Evolutionary conservation across 2,113 vertebrate genomes (phyloP).

Genomic region (Hypomesus transpacificus): DNA sequence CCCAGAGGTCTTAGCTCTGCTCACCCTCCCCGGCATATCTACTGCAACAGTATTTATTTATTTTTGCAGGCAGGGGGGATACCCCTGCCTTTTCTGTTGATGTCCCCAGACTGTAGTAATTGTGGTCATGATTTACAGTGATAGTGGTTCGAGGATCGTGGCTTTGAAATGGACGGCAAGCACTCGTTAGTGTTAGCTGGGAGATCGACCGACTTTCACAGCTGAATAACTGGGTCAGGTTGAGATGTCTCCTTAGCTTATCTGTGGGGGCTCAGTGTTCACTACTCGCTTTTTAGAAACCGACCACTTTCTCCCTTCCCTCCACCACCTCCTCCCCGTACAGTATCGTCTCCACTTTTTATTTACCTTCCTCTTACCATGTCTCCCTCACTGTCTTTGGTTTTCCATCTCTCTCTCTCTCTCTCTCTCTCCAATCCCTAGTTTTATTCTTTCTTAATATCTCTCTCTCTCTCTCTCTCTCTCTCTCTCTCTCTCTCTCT

Average conservation of each 20-base stretch:
- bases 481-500: neutral
- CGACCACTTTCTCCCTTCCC: conserved; percentile 2
- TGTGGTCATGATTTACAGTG: conserved; percentile 34
- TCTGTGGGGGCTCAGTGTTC: conserved; percentile 38
- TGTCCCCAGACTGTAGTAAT: conserved; percentile 30
- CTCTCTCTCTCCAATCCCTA: neutral
- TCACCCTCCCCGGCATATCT: conserved; percentile 3
- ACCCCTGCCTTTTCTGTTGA: conserved; percentile 35
- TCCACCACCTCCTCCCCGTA: neutral
- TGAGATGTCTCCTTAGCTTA: conserved; percentile 56
- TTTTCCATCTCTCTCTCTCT: neutral
- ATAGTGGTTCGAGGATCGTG: conserved; percentile 27
- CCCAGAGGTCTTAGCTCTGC: neutral
- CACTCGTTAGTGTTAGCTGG: conserved; percentile 11
- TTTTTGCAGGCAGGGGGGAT: conserved; percentile 33
- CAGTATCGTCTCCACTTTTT: neutral
- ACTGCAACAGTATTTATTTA: neutral
- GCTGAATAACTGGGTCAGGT: conserved; percentile 68
- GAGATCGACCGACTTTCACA: conserved; percentile 41
- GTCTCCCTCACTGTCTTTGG: neutral
- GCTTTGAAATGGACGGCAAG: conserved; percentile 25
- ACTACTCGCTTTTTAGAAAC: conserved; percentile 41
- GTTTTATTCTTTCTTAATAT: neutral
- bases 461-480: neutral
- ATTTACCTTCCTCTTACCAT: neutral